Conservation (phyloP, 2,797 vertebrate genomes). For the Sebastes steindachneri region DNA sequence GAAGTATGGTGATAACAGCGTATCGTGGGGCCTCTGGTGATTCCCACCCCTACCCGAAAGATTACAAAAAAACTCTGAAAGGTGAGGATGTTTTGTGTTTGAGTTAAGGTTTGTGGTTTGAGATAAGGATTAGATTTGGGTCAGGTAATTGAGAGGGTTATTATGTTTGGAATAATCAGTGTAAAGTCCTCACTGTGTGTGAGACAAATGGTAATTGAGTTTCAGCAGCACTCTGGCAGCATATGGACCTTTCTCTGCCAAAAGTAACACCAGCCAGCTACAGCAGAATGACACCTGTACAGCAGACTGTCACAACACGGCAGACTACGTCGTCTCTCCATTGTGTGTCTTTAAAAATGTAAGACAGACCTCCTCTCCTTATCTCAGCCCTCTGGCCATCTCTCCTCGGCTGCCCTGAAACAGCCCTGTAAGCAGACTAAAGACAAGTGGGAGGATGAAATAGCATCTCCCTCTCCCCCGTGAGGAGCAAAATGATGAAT, state of each 20-base stretch:
- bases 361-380: constrained; percentile 3
- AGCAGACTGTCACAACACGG: constrained; percentile 28
- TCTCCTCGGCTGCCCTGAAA: constrained; percentile 57
- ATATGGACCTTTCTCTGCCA: constrained; percentile 31
- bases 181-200: not conserved
- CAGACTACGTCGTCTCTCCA: not conserved
- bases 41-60: not conserved
- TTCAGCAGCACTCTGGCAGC: not conserved
- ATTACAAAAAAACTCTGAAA: not conserved
- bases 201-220: constrained; percentile 22
- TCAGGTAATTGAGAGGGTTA: not conserved
- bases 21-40: no score
- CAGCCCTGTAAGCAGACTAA: constrained; percentile 71
- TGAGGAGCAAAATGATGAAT: constrained; percentile 76
- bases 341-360: not conserved
- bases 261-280: constrained; percentile 12
- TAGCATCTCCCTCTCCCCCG: constrained; percentile 48
- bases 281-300: constrained; percentile 32
- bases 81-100: not conserved
- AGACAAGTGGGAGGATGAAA: constrained; percentile 74
- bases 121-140: not conserved
- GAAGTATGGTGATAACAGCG: no score
- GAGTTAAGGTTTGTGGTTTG: not conserved
- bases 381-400: constrained; percentile 30
- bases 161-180: not conserved